Percentiles rank a stretch among this genome's conserved stretches.
phyloP scores from a whole-genome alignment of 2,113 vertebrate species.

The Atlantisia rogersi region DNA sequence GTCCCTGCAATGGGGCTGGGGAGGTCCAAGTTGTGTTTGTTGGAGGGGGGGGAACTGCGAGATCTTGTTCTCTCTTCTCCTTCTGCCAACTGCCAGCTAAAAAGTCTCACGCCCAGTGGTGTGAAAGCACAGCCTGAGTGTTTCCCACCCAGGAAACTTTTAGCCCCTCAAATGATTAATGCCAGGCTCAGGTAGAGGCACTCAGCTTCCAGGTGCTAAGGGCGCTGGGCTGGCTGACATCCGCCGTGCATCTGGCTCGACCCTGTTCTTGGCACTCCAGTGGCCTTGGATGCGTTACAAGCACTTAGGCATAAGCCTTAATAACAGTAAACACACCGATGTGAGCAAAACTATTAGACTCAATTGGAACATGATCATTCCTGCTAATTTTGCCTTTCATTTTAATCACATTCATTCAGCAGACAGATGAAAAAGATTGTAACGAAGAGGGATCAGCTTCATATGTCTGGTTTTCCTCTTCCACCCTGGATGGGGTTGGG shows the following conservation, averaged over 20 bases:
- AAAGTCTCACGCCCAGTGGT: not conserved
- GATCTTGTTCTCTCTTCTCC: not conserved
- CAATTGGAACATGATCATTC: not conserved
- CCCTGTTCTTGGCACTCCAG: not conserved
- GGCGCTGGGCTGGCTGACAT: not conserved
- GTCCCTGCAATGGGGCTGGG: not conserved
- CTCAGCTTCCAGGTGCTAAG: not conserved
- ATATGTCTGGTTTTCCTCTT: not conserved
- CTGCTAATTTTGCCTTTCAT: constrained; percentile 22
- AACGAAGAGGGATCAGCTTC: not conserved
- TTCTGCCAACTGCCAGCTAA: not conserved
- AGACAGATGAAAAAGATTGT: constrained; percentile 14
- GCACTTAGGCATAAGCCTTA: not conserved
- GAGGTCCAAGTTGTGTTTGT: accelerated
- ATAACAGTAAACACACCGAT: not conserved
- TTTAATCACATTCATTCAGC: constrained; percentile 4
- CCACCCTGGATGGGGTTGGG: accelerated
- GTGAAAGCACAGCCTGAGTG: not conserved
- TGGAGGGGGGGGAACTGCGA: not conserved
- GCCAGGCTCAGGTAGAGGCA: not conserved
- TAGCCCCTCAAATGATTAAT: not conserved
- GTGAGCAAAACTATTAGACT: not conserved
- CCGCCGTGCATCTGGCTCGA: not conserved
- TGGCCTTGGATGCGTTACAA: not conserved
- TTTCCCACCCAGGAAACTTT: not conserved